A percentile compares a stretch with the other conserved stretches of the same genome.
Conservation (phyloP, 2,797 vertebrate species). For the Spinibarbus caldwelli region DNA sequence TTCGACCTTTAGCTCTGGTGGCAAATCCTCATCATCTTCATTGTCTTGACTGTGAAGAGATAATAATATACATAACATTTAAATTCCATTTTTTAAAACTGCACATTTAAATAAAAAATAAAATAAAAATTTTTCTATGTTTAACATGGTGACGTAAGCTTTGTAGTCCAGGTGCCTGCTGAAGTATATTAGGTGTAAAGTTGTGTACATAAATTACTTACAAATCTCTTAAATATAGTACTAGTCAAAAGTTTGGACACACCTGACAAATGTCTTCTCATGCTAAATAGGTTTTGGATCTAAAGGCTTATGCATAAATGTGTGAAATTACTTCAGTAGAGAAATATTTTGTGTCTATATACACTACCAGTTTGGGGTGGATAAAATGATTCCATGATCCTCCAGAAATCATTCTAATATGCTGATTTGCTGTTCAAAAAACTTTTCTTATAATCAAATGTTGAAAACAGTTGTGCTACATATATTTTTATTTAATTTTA, state of each 20-base stretch:
- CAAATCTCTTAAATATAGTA: background rate
- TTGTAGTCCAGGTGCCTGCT: background rate
- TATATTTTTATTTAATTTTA: no score
- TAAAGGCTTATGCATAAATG: background rate
- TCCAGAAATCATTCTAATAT: background rate
- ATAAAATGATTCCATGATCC: background rate
- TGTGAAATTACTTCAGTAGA: background rate
- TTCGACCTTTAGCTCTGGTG: constrained; percentile 96
- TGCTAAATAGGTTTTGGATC: background rate
- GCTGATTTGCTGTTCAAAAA: background rate
- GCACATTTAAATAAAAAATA: background rate
- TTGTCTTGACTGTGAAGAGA: constrained; percentile 83
- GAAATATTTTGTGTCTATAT: background rate
- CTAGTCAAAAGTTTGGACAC: background rate
- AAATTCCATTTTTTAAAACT: background rate
- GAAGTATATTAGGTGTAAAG: background rate
- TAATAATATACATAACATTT: constrained; percentile 32
- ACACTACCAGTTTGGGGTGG: background rate
- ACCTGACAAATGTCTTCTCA: background rate
- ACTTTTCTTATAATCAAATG: background rate
- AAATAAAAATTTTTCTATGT: background rate
- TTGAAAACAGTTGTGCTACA: background rate
- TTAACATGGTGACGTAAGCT: no score
- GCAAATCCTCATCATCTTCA: constrained; percentile 94
- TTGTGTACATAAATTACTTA: background rate